phyloP scores from a whole-genome alignment of 2,888 invertebrate species.

The Isoperla grammatica region DNA sequence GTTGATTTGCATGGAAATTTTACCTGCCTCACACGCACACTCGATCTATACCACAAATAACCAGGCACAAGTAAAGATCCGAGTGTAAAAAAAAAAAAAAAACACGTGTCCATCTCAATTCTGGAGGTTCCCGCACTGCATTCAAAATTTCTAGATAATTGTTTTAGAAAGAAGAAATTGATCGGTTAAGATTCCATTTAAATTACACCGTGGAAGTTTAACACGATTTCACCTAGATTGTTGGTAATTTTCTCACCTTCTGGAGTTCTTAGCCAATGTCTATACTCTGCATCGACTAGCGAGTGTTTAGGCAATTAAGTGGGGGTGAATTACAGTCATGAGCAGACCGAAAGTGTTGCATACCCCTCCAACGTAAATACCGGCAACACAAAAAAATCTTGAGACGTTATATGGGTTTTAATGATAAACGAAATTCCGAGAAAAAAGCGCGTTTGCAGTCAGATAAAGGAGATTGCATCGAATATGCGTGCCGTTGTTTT shows the following conservation, averaged over 20 bases:
- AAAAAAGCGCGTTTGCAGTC: too few species aligned
- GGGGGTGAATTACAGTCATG: too few species aligned
- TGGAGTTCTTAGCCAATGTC: too few species aligned
- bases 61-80: slow-evolving; percentile 1
- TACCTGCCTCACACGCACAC: not conserved
- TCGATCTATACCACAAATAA: slow-evolving; percentile 7
- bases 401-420: too few species aligned
- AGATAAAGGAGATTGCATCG: not conserved
- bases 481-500: too few species aligned
- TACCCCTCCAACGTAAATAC: too few species aligned
- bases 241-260: slow-evolving; percentile 13
- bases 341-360: too few species aligned
- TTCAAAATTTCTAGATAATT: slow-evolving; percentile 4
- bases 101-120: not conserved
- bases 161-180: slow-evolving; percentile 5
- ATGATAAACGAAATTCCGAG: too few species aligned
- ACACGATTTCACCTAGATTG: slow-evolving; percentile 16
- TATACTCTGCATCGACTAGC: too few species aligned
- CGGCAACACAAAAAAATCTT: too few species aligned
- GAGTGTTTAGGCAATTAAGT: too few species aligned
- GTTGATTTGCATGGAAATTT: slow-evolving; percentile 6
- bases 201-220: slow-evolving; percentile 5
- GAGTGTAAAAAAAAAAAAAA: not conserved
- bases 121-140: slow-evolving; percentile 5
- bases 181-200: slow-evolving; percentile 6